Base-by-base conservation (phyloP, 2,888 invertebrate genomes). In the Drosophila pegasa region DNA sequence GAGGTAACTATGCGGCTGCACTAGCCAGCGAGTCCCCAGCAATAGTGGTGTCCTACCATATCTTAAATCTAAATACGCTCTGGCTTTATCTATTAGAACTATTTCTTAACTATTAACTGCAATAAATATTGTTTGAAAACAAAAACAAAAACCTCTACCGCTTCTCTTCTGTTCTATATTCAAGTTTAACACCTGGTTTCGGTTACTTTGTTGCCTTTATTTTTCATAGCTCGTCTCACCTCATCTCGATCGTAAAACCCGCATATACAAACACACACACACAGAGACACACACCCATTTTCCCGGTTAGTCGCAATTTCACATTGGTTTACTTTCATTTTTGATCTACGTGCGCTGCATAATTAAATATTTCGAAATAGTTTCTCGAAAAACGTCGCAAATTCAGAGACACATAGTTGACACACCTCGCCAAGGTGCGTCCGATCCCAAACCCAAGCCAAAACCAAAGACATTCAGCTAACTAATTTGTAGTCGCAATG, bases 1-100 rank as follows among this genome's bases (percentile, higher is more conserved):
- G 92, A 92, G 92, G 92, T 92, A 92, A 92, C 89, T 91, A 91
- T 92, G 78, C 89, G 90, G 82, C 89, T 92, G 83, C 85, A 73
- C 55, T 84, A 87, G 78, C 45, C 35, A 45, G 51, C 54, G 57
- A 52, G 45, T 52, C 40, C 61, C 56, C 54, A 47, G 52, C 52
- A 52, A 66, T 37, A 48, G 43, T 37, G 56, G 58, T 48, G 48
- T 29, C 67, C 55, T 40, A 40, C 43, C 50, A 63, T 54, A 54
- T 41, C 48, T 68, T 55, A 52, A 37, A 22, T 55, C 50, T 51
- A 35, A 62, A 40, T 47, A 22, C 41, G 52, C 51, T 72, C 56
- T 60, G 45, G 61, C 71, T 76, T 48, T 61, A 61, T 61, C 68
- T 69, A 55, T 55, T 55, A 55, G 55, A 60, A 60, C 48, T 84